Percentiles rank a stretch among this genome's conserved stretches.
phyloP scores from a whole-genome alignment of 2,888 invertebrate genomes.

The Hypsopygia costalis region DNA sequence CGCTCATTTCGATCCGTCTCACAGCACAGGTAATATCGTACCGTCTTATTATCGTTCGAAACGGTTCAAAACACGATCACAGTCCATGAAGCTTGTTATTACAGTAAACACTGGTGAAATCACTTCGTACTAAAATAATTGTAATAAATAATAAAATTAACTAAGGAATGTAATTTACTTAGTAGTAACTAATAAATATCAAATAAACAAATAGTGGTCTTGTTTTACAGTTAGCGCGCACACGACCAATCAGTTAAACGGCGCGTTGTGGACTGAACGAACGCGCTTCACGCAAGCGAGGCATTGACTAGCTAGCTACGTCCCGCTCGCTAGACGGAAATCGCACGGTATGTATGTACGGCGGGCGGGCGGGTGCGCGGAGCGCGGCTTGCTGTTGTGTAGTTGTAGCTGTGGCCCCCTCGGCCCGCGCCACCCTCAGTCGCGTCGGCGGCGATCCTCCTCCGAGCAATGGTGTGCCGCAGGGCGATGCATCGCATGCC shows the following conservation, averaged over 20 bases:
- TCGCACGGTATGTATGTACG: conserved; percentile 47
- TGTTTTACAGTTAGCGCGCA: conserved; percentile 33
- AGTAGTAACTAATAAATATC: conserved; percentile 24
- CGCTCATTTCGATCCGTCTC: conserved; percentile 76
- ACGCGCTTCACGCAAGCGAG: conserved; percentile 46
- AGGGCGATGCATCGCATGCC: conserved; percentile 31
- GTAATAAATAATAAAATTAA: conserved; percentile 27
- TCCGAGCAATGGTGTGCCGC: conserved; percentile 25
- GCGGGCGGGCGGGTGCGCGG: conserved; percentile 30
- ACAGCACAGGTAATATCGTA: conserved; percentile 57
- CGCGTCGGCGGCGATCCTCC: conserved; percentile 14
- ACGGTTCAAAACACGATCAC: conserved; percentile 62
- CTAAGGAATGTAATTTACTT: conserved; percentile 48
- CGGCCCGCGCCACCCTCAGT: conserved; percentile 17
- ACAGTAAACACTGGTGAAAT: conserved; percentile 25
- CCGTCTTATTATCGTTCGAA: conserved; percentile 60
- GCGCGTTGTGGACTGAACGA: conserved; percentile 63
- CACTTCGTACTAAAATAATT: conserved; percentile 23
- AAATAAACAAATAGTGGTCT: conserved; percentile 45
- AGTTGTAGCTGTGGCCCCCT: conserved; percentile 25
- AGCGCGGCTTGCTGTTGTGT: conserved; percentile 30
- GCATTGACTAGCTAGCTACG: conserved; percentile 46
- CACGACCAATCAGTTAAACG: conserved; percentile 51
- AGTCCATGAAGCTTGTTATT: conserved; percentile 55
- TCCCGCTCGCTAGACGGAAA: conserved; percentile 69